Percentiles rank a stretch among this genome's conserved stretches.
Conservation (phyloP, 2,888 invertebrate species). For the Listrodromus nycthemerus region DNA sequence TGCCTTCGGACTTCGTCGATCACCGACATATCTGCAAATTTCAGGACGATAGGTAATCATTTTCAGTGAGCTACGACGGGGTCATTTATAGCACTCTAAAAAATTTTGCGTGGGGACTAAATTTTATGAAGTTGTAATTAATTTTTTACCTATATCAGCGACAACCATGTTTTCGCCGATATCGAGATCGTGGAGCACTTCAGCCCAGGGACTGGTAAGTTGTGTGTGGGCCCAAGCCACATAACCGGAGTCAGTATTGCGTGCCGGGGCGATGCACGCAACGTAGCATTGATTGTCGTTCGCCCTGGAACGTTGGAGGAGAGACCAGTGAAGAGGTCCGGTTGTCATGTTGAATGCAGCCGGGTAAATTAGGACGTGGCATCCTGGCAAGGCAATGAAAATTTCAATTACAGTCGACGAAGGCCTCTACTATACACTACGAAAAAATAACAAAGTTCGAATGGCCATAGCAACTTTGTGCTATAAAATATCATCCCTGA, state of each 20-base stretch:
- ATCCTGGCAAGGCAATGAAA: constrained; percentile 86
- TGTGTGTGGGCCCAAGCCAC: constrained; percentile 96
- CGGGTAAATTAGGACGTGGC: constrained; percentile 95
- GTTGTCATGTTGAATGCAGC: constrained; percentile 99
- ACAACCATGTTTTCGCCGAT: constrained; percentile 90
- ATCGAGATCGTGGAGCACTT: constrained; percentile 89
- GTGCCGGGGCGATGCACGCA: constrained; percentile 93
- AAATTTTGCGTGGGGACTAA: no score
- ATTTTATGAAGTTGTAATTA: no score
- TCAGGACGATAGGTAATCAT: neutral
- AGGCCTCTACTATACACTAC: neutral
- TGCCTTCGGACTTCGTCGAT: constrained; percentile 92
- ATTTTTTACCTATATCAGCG: constrained; percentile 89
- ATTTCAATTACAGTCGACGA: constrained; percentile 11
- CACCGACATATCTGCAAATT: constrained; percentile 88
- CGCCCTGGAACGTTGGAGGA: constrained; percentile 92
- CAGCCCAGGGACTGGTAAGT: constrained; percentile 94
- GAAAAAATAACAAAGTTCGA: no score
- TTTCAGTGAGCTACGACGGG: neutral
- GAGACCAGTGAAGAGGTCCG: constrained; percentile 97
- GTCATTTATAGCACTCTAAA: no score
- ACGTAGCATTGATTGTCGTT: constrained; percentile 96
- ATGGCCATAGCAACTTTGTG: no score
- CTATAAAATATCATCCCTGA: no score
- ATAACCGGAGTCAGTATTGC: constrained; percentile 90